These are phyloP conservation scores for Sinopyrophorus schimmeli DNA, from an alignment of 2,888 invertebrate genomes.

Conservation along the genomic window DNA sequence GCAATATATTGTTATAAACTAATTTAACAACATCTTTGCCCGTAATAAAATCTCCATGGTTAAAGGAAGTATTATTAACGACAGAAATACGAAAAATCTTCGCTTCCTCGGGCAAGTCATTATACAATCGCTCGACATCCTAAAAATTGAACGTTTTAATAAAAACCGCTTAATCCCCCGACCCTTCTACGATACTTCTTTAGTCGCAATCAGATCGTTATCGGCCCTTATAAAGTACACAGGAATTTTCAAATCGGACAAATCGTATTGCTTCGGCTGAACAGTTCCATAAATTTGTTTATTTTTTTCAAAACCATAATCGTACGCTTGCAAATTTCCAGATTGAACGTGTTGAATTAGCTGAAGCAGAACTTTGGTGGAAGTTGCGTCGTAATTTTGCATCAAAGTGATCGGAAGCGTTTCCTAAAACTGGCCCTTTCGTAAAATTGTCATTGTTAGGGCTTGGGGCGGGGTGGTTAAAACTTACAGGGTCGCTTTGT, in stretches of 20 bases:
- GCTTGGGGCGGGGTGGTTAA: too few species aligned
- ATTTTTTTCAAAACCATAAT: conserved; percentile 59
- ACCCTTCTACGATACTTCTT: conserved; percentile 51
- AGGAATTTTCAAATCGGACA: conserved; percentile 63
- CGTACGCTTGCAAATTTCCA: conserved; percentile 60
- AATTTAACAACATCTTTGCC: too few species aligned
- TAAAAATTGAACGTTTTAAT: background rate
- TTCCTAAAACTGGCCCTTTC: conserved; percentile 40
- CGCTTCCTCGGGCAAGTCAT: too few species aligned
- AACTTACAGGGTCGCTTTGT: conserved; percentile 30
- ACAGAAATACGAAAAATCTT: too few species aligned
- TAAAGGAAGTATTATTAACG: too few species aligned
- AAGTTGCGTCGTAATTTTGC: conserved; percentile 49
- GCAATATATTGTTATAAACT: too few species aligned
- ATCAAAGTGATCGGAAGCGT: conserved; percentile 49
- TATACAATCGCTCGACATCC: too few species aligned
- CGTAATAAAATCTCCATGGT: too few species aligned
- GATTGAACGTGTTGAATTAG: conserved; percentile 43
- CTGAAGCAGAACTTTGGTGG: conserved; percentile 47
- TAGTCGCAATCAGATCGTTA: conserved; percentile 65
- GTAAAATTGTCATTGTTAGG: background rate
- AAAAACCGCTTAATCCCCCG: background rate
- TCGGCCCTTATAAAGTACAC: conserved; percentile 64
- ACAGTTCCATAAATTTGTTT: conserved; percentile 56
- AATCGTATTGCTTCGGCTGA: conserved; percentile 61